Evolutionary conservation across 1,140 invertebrate genomes (phyloP), one percentile per base, ranked within the genome.

Genomic region (Saccostrea glomerata): DNA sequence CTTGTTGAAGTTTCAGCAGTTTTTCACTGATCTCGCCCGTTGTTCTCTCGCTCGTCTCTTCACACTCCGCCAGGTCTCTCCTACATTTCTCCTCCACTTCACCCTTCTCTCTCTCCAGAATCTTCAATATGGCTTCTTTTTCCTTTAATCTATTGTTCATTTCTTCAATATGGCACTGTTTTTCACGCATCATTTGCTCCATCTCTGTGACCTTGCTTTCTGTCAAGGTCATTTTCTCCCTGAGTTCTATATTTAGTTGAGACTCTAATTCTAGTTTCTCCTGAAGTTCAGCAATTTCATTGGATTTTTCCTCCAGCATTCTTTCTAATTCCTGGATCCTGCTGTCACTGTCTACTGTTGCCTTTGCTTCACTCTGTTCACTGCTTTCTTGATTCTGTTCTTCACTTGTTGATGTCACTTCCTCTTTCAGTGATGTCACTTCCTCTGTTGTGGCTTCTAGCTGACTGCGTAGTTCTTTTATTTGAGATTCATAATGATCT

Each of bases 401-500:
- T 70, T 92, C 92, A 54, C 87, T 87, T 82, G 91, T 90, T 56
- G 90, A 92, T 11, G 91, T 90, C 0, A 86, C 90, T 23, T 92
- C 92, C 84, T 85, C 73, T 84, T 73, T 30, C 56, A 63, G 20
- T 66, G 87, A 63, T 20, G 56, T 66, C 17, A 70, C 77, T 63
- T 88, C 77, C 58, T 60, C 63, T 54, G 84, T 82, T 56, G 70
- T 58, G 2, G 70, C 85, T 58, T 86, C 86, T 23, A 56, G 70
- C 82, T 87, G 40, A 20, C 87, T 54, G 60, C 92, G 91, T 58
- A 92, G 87, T 13, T 92, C 90, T n/a, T 90, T 15, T 54, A 93
- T 86, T 36, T 91, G 90, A n/a, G 87, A 88, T 83, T 92, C 91
- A 82, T 93, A 93, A 70, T 90, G 87, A 9, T 88, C 60, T 63